Conservation (phyloP, 2,888 invertebrate species). For the Papilio demoleus region DNA sequence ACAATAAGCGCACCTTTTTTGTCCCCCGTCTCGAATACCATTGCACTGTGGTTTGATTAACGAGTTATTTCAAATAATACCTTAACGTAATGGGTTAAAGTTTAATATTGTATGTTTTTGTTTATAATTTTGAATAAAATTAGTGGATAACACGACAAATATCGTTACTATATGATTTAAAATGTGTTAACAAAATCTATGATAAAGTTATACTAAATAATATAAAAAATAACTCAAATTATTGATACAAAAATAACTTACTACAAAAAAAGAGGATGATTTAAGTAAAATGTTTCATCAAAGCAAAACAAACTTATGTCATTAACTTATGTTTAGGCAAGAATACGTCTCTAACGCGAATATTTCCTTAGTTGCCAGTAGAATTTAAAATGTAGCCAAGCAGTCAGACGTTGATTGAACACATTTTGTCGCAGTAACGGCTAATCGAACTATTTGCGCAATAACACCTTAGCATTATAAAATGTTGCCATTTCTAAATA, state of each 20-base stretch:
- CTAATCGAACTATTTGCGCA: no score
- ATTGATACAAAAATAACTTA: neutral
- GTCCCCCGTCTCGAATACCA: slow-evolving; percentile 52
- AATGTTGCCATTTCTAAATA: no score
- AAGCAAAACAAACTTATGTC: no score
- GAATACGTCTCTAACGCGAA: no score
- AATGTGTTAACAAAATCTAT: slow-evolving; percentile 25
- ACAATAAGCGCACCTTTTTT: slow-evolving; percentile 75
- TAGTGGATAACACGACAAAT: slow-evolving; percentile 60
- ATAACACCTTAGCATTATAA: no score
- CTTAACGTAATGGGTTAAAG: neutral
- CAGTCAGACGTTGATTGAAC: no score
- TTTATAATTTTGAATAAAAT: slow-evolving; percentile 54
- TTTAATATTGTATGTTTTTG: slow-evolving; percentile 40
- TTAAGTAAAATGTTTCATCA: no score
- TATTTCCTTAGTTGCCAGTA: no score
- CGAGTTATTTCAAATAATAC: slow-evolving; percentile 43
- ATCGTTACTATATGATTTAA: slow-evolving; percentile 50
- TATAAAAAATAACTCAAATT: neutral
- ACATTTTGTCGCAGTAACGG: no score
- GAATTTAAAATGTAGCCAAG: no score
- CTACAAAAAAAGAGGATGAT: no score
- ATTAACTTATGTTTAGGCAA: no score
- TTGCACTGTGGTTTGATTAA: slow-evolving; percentile 48
- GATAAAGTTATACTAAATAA: neutral